These are phyloP conservation scores for Perognathus longimembris DNA, from an alignment of 2,113 vertebrate species.

Conservation along the genomic window DNA sequence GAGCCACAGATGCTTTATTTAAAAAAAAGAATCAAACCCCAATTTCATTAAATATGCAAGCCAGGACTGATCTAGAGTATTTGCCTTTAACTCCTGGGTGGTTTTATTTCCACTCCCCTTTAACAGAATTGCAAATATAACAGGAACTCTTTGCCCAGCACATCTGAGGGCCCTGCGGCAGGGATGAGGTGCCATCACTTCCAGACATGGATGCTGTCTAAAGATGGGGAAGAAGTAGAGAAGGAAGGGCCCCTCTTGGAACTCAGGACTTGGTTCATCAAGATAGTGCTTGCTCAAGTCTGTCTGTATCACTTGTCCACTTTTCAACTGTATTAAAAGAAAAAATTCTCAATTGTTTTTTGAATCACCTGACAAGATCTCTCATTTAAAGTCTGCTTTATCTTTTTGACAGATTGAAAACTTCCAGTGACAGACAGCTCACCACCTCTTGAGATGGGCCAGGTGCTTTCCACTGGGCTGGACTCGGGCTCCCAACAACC, in stretches of 20 bases:
- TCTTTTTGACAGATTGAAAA: slow-evolving; percentile 13
- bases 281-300: not conserved
- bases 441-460: not conserved
- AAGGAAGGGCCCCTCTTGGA: not conserved
- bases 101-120: not conserved
- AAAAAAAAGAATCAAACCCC: slow-evolving; percentile 68
- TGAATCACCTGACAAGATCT: not conserved
- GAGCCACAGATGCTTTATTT: slow-evolving; percentile 72
- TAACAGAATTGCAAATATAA: not conserved
- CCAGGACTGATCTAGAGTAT: slow-evolving; percentile 57
- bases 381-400: not conserved
- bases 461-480: not conserved
- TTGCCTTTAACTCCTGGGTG: not conserved
- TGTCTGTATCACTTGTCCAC: not conserved
- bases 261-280: not conserved
- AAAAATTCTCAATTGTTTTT: not conserved
- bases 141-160: not conserved
- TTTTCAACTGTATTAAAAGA: not conserved
- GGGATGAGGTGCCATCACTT: not conserved
- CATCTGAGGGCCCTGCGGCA: not conserved
- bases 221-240: not conserved
- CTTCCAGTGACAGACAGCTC: not conserved
- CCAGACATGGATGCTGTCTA: not conserved
- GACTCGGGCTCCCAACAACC: not conserved
- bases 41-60: slow-evolving; percentile 69